Percentiles rank a stretch among this genome's conserved stretches.
These are phyloP conservation scores for Herpetotheres cachinnans DNA, from an alignment of 2,113 vertebrate species.

Conservation along the genomic window DNA sequence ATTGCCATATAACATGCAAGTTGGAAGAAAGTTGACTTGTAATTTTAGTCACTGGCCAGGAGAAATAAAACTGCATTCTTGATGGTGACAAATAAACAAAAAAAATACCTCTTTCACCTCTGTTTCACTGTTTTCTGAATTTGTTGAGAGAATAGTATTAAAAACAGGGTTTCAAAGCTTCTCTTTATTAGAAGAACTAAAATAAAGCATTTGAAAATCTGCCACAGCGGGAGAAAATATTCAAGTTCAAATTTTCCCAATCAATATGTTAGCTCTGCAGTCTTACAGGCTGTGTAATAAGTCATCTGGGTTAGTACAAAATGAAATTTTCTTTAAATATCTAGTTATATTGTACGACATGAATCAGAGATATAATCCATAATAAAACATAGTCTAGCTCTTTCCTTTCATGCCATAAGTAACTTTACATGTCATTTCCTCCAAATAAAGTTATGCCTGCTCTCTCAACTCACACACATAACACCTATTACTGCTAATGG, in stretches of 20 bases:
- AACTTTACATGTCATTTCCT: conserved; percentile 24
- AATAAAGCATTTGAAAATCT: background rate
- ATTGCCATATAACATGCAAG: background rate
- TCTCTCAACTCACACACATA: background rate
- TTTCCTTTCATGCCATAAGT: conserved; percentile 29
- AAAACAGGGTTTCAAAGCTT: background rate
- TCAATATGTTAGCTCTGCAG: background rate
- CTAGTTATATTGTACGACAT: background rate
- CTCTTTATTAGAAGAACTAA: background rate
- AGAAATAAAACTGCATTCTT: background rate
- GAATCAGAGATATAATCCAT: background rate
- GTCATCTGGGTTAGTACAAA: background rate
- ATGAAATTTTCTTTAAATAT: conserved; percentile 23
- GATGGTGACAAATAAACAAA: background rate
- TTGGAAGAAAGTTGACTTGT: conserved; percentile 25
- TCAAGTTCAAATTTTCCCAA: background rate
- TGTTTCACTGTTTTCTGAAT: background rate
- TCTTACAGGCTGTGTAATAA: background rate
- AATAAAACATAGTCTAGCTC: background rate
- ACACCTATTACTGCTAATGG: background rate
- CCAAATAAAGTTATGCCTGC: conserved; percentile 9
- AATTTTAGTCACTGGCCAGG: conserved; percentile 21
- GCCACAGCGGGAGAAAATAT: background rate
- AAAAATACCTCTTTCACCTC: background rate
- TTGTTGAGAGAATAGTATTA: background rate